Evolutionary conservation across 2,797 vertebrate species (phyloP).

Genomic region (Xiphorhynchus erythropygius): DNA sequence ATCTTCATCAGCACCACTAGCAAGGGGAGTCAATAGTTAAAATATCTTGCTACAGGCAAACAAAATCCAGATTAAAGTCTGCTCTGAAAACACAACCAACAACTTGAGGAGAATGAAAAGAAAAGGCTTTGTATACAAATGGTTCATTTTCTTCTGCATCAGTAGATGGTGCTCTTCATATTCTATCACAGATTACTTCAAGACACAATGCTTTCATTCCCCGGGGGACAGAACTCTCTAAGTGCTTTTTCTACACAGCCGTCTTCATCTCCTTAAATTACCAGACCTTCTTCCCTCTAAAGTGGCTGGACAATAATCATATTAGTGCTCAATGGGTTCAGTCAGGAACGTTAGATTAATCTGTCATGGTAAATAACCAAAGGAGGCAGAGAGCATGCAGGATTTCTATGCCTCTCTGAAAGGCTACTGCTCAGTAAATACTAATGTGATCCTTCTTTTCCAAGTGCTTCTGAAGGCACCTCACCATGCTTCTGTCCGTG

Average conservation of each 20-base stretch:
- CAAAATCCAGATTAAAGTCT: background rate
- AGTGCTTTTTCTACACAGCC: background rate
- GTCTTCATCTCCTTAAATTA: background rate
- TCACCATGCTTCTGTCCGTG: background rate
- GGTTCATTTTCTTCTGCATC: background rate
- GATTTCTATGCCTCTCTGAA: background rate
- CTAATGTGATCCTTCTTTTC: background rate
- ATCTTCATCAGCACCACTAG: background rate
- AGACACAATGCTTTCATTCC: background rate
- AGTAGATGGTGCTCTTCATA: slow-evolving; percentile 51
- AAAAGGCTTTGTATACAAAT: background rate
- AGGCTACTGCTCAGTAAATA: background rate
- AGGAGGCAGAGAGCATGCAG: background rate
- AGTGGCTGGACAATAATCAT: background rate
- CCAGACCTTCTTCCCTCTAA: background rate
- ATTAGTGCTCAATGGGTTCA: background rate
- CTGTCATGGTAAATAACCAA: background rate
- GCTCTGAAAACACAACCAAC: background rate
- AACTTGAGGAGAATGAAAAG: background rate
- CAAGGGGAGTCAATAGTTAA: background rate
- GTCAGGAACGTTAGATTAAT: background rate
- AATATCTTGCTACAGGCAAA: background rate
- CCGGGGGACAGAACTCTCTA: background rate
- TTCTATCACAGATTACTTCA: background rate
- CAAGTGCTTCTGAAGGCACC: fast-evolving